phyloP scores from a whole-genome alignment of 1,140 invertebrate species.

The Pseudomyrmex dendroicus region DNA sequence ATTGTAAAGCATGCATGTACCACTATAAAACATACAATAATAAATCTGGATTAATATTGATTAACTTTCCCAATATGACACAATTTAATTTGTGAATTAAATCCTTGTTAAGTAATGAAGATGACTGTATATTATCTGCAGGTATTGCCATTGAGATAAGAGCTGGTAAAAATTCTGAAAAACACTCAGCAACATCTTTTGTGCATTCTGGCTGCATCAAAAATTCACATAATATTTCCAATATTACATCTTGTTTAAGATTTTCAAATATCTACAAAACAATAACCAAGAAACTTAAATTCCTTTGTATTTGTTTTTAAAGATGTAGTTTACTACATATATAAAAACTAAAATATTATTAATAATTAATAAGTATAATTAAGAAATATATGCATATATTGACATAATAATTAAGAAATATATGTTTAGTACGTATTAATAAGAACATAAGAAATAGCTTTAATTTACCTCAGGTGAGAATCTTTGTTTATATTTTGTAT shows the following conservation, averaged over 20 bases:
- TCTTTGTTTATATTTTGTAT: conserved; percentile 47
- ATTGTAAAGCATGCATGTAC: not conserved
- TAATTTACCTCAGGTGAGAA: conserved; percentile 56
- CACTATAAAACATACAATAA: conserved; percentile 83
- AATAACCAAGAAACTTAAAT: conserved; percentile 51
- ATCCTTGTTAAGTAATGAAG: conserved; percentile 53
- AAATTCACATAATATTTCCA: conserved; percentile 76
- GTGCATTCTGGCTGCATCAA: conserved; percentile 78
- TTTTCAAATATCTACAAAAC: conserved; percentile 69
- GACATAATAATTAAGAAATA: not conserved
- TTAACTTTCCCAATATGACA: conserved; percentile 83
- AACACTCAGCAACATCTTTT: conserved; percentile 81
- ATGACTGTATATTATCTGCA: conserved; percentile 44
- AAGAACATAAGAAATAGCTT: not conserved
- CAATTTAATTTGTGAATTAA: conserved; percentile 80
- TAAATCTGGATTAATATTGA: conserved; percentile 84
- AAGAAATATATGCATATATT: not conserved
- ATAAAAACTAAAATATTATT: not conserved
- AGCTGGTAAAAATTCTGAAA: conserved; percentile 80
- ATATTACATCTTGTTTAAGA: conserved; percentile 64
- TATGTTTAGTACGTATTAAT: not conserved
- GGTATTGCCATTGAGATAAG: conserved; percentile 78
- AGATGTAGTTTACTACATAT: not conserved
- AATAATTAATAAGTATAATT: conserved; percentile 13
- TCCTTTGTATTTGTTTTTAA: not conserved